Base-by-base conservation (phyloP, 2,888 invertebrate species). In the Anthoptus insignis region DNA sequence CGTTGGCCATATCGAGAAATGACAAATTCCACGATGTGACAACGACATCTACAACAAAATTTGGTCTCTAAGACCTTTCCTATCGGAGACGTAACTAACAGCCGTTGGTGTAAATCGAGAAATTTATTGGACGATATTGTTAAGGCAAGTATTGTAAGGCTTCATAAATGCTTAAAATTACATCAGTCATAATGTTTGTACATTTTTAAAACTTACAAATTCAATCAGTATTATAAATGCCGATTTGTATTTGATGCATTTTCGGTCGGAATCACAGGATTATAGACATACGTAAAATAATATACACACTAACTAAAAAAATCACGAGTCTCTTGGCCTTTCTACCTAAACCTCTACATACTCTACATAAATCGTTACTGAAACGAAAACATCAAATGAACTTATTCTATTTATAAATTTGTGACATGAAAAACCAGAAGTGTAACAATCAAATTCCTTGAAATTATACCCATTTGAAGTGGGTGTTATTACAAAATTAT, bases 61-160 rank as follows among this genome's bases (percentile, higher is more conserved):
- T 4, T 21, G 4, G 16, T 42, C 53, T 32, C 32, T 32, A 16
- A 9, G 6, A 19, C 7, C 19, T 1, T 9, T 9, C 13, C 32
- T 21, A 53, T 13, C 21, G 34, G 2, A 34, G 34, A 34, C 22
- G 32, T 27, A 14, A 24, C 22, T 39, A n/a, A 11, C 14, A 50
- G 5, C 32, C 0, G 21, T 42, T 27, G n/a, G n/a, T 21, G 42
- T 42, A 42, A 53, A 39, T 60, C 42, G 24, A n/a, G 27, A 16
- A 24, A 16, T 60, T 22, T n/a, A 60, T 65, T 70, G 67, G 71
- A 66, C 69, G 81, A 81, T 78, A 78, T 74, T 67, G 54, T 59
- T 68, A 77, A 76, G 83, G 83, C 83, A 83, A 83, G 83, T 83
- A 75, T 66, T 69, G 68, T 42, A 74, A 77, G 53, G 22, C 7